These are phyloP conservation scores for Drosophila subobscura DNA, from an alignment of 1,140 invertebrate species.

Conservation along the genomic window DNA sequence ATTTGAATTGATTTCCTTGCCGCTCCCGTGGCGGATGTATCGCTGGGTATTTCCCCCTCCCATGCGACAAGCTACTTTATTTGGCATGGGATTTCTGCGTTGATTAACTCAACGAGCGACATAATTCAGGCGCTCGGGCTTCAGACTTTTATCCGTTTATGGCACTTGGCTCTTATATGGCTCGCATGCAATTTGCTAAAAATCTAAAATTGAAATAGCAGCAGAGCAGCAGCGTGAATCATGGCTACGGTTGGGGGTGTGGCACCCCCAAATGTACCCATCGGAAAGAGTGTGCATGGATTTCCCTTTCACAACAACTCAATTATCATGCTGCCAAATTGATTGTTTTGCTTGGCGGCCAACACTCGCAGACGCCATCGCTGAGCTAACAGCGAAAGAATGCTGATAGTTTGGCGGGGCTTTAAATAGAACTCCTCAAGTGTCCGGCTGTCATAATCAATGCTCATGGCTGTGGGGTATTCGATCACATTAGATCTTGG, in stretches of 20 bases:
- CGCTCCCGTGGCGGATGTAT: slow-evolving; percentile 62
- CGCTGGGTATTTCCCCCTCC: slow-evolving; percentile 31
- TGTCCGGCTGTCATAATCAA: slow-evolving; percentile 72
- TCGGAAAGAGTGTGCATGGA: slow-evolving; percentile 20
- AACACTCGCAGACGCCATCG: slow-evolving; percentile 8
- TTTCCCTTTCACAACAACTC: slow-evolving; percentile 43
- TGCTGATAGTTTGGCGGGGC: slow-evolving; percentile 34
- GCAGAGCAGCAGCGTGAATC: slow-evolving; percentile 34
- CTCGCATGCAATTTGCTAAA: slow-evolving; percentile 62
- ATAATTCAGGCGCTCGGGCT: slow-evolving; percentile 56
- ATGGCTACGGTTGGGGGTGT: slow-evolving; percentile 23
- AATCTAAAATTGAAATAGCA: slow-evolving; percentile 22
- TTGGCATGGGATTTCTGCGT: slow-evolving; percentile 51
- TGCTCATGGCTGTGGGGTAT: slow-evolving; percentile 58
- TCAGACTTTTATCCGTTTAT: slow-evolving; percentile 54
- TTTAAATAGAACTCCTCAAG: slow-evolving; percentile 68
- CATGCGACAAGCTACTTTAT: slow-evolving; percentile 67
- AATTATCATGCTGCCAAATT: slow-evolving; percentile 38
- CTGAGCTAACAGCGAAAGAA: slow-evolving; percentile 55
- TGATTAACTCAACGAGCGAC: slow-evolving; percentile 71
- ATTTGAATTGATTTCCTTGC: slow-evolving; percentile 21
- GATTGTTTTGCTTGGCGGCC: not conserved
- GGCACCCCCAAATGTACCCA: slow-evolving; percentile 19
- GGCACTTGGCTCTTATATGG: slow-evolving; percentile 68
- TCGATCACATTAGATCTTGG: slow-evolving; percentile 50